Base-by-base conservation (phyloP, 1,140 invertebrate species). In the Drosophila fuyamai region DNA sequence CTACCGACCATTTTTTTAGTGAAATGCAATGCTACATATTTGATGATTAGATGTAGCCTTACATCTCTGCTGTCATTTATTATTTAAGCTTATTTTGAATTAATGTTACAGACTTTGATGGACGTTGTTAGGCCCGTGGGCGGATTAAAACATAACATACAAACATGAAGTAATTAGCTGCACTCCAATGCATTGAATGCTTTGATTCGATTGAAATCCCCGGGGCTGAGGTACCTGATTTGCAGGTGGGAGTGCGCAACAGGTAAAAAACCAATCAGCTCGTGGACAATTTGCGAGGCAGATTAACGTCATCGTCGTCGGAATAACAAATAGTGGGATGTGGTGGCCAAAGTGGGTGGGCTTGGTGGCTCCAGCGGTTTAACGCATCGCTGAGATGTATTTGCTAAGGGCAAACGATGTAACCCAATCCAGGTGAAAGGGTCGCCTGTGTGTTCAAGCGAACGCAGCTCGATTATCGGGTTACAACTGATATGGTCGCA, bases 251-350 rank as follows among this genome's bases (percentile, higher is more conserved):
- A 44, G 41, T 53, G 48, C 32, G 65, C 65, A 68, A 68, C 65
- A 68, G 65, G 65, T 63, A 66, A 66, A 61, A 68, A 68, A 66
- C 47, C 65, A 68, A 68, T 68, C 65, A 66, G 61, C 65, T 43
- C 65, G 43, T 63, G 47, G 65, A 61, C 61, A 68, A 68, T 66
- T 66, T 68, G 65, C 61, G 32, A 38, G 47, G 12, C 65, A 68
- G 65, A 68, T 68, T 68, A 68, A 66, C 47, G 65, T 43, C 47
- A 61, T 43, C 13, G 61, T 48, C 44, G 48, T 16, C 32, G 44
- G 14, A 36, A 36, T 36, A 35, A 55, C 38, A 43, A 63, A 68
- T 36, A 29, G 18, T 57, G 38, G 40, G 41, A 27, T 53, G 32
- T 7, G 35, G 14, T 4, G 16, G 12, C 18, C 14, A 14, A 23